Base-by-base conservation (phyloP, 2,797 vertebrate species). In the Thamnophis elegans region DNA sequence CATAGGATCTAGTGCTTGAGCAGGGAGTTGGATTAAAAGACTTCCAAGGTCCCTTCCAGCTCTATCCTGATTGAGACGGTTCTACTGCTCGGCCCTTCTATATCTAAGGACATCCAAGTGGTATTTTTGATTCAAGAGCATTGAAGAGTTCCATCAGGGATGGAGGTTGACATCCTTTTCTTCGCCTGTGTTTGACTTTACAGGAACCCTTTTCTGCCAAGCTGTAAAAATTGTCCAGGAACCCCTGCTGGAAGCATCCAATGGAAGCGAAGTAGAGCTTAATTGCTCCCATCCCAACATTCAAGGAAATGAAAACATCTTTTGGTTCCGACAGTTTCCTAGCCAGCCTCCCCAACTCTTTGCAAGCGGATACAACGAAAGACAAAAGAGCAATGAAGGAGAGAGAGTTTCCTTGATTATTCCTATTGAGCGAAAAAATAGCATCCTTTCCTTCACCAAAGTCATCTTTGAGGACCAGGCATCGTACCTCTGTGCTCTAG, bases 281-380 rank as follows among this genome's bases (percentile, higher is more conserved):
- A n/a, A n/a, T n/a, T 73, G 68, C 16, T 20, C 68, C n/a, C 68
- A 73, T 20, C 68, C 32, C 8, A 20, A 73, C 9, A 73, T 73
- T 36, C 32, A 73, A 36, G 1, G 0, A 3, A 73, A 0, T 0
- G 68, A 73, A 36, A 4, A 0, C 3, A 73, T 73, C 16, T 89
- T 91, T 55, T 97, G 94, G 94, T 96, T 94, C 65, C 88, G 92
- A 4, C 94, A 92, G 0, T 85, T 87, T 28, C 90, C 87, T 0
- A 62, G 94, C 32, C 68, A 36, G 68, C 32, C 68, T 36, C 68
- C 68, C 16, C 32, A 36, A 36, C 16, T 73, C 32, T 9, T 73
- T 42, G 68, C 18, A 73, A 42, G 0, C 1, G 32, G 14, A 36
- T 42, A 10, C 68, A 10, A 36, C 7, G 32, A 8, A 42, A 20